Conservation (phyloP, 1,140 invertebrate species). For the Anoplophora glabripennis region DNA sequence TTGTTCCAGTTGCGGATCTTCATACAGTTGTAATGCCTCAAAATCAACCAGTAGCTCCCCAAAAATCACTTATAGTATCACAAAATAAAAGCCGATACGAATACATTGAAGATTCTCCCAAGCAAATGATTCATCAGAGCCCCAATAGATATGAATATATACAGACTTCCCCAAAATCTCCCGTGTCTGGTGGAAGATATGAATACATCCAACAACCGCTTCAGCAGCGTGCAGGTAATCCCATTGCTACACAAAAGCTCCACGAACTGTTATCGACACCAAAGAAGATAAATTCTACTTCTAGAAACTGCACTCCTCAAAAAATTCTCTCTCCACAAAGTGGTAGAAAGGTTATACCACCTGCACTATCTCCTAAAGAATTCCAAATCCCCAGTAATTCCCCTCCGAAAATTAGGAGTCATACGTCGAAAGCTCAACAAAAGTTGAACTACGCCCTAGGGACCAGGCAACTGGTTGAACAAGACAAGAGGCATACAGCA, state of each 20-base stretch:
- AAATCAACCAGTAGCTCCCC: neutral
- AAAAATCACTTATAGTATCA: neutral
- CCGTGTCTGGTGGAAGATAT: slow-evolving; percentile 19
- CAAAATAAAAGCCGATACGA: slow-evolving; percentile 22
- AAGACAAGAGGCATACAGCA: slow-evolving; percentile 43
- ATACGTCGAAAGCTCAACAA: slow-evolving; percentile 51
- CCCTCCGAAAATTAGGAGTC: slow-evolving; percentile 17
- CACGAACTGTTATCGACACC: slow-evolving; percentile 72
- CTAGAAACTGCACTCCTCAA: slow-evolving; percentile 34
- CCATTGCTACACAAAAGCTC: slow-evolving; percentile 69
- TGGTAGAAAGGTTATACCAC: slow-evolving; percentile 17
- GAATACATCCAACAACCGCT: slow-evolving; percentile 30
- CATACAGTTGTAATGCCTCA: slow-evolving; percentile 9
- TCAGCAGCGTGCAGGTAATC: slow-evolving; percentile 45
- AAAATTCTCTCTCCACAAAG: slow-evolving; percentile 24
- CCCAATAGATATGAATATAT: slow-evolving; percentile 33
- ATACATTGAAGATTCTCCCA: slow-evolving; percentile 15
- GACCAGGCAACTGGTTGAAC: slow-evolving; percentile 24
- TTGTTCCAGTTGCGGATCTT: slow-evolving; percentile 51
- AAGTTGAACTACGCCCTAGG: slow-evolving; percentile 54
- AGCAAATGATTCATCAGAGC: neutral
- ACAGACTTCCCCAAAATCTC: slow-evolving; percentile 11
- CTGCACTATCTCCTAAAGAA: slow-evolving; percentile 29
- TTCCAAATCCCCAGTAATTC: slow-evolving; percentile 29
- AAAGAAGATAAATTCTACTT: slow-evolving; percentile 48